phyloP scores from a whole-genome alignment of 2,888 invertebrate species.

The Isoperla grammatica region DNA sequence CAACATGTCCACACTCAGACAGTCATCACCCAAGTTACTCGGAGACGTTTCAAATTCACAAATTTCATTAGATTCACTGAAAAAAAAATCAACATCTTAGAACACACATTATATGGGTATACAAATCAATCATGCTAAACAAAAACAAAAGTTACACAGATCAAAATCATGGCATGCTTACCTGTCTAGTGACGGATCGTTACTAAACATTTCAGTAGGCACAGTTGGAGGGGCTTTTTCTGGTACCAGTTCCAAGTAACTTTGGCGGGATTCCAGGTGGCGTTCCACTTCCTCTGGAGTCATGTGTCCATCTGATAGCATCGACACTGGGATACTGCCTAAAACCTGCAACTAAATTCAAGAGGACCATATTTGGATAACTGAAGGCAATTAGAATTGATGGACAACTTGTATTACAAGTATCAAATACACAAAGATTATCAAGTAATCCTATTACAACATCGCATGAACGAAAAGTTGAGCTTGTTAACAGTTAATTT shows the following conservation, averaged over 20 bases:
- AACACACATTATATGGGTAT: no score
- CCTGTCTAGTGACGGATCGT: constrained; percentile 85
- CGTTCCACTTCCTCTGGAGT: constrained; percentile 88
- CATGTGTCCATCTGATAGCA: constrained; percentile 74
- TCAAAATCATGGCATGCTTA: constrained; percentile 39
- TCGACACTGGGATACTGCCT: constrained; percentile 44
- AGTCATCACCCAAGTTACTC: constrained; percentile 74
- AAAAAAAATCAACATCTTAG: constrained; percentile 41
- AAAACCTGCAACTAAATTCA: constrained; percentile 23
- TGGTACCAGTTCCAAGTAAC: constrained; percentile 71
- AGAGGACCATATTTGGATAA: no score
- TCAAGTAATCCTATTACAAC: no score
- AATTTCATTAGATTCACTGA: constrained; percentile 77
- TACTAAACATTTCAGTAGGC: constrained; percentile 91
- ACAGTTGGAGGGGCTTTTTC: constrained; percentile 85
- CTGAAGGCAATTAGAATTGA: no score
- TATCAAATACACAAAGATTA: no score
- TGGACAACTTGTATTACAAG: no score
- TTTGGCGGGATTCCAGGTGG: constrained; percentile 78
- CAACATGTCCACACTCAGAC: constrained; percentile 63
- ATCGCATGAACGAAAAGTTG: no score
- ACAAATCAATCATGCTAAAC: no score
- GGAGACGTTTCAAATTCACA: constrained; percentile 71
- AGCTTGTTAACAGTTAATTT: no score
- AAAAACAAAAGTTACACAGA: no score